Evolutionary conservation across 2,797 vertebrate genomes (phyloP).

Genomic region (Botia kubotai): DNA sequence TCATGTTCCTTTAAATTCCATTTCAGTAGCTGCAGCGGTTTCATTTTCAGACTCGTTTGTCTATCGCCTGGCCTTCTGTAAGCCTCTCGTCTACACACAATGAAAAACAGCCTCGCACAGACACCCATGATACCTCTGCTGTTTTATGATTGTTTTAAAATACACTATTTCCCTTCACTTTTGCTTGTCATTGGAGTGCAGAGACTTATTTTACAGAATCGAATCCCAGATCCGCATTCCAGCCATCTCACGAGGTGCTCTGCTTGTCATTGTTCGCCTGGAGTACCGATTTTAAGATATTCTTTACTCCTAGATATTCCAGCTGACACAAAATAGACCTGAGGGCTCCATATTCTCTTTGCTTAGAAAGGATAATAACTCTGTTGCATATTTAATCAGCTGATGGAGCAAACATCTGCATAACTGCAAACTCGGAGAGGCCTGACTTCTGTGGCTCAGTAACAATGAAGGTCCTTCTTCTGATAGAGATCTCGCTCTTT

Average conservation of each 20-base stretch:
- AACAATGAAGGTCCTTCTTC: not conserved
- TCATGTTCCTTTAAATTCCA: slow-evolving; percentile 21
- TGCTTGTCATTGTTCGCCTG: slow-evolving; percentile 16
- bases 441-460: not conserved
- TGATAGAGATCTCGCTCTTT: not conserved
- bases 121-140: slow-evolving; percentile 20
- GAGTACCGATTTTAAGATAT: slow-evolving; percentile 23
- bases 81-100: not conserved
- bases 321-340: slow-evolving; percentile 9
- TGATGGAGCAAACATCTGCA: slow-evolving; percentile 14
- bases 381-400: slow-evolving; percentile 20
- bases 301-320: slow-evolving; percentile 34
- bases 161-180: slow-evolving; percentile 14
- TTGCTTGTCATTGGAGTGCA: slow-evolving; percentile 31
- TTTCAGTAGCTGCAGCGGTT: slow-evolving; percentile 1
- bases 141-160: slow-evolving; percentile 45
- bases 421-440: not conserved
- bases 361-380: slow-evolving; percentile 25
- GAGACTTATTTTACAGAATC: slow-evolving; percentile 19
- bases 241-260: slow-evolving; percentile 11
- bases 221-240: slow-evolving; percentile 25
- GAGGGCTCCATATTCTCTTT: slow-evolving; percentile 30
- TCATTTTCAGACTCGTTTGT: slow-evolving; percentile 17
- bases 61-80: not conserved
- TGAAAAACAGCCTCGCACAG: not conserved